A percentile compares a stretch with the other conserved stretches of the same genome.
These are phyloP conservation scores for Agriotes lineatus DNA, from an alignment of 2,888 invertebrate genomes.

Conservation along the genomic window DNA sequence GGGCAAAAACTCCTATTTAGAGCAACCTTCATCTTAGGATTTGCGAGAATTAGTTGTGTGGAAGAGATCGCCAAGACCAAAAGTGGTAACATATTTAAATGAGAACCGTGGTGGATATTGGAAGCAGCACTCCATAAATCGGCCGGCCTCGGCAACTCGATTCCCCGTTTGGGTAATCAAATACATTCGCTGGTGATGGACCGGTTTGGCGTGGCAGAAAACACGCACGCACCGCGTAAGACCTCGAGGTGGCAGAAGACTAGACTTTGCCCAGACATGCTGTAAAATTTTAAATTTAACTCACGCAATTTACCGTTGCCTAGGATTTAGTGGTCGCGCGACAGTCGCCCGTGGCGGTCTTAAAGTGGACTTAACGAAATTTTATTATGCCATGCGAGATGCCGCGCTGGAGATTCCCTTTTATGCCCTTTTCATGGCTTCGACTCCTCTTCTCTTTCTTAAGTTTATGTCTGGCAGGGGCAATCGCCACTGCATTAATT, in stretches of 20 bases:
- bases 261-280: conserved; percentile 51
- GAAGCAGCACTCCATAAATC: conserved; percentile 22
- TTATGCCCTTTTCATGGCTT: no score
- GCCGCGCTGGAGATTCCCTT: neutral
- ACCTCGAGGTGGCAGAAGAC: conserved; percentile 35
- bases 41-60: no score
- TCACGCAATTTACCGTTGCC: conserved; percentile 43
- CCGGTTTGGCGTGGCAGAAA: conserved; percentile 30
- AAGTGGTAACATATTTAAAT: no score
- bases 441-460: no score
- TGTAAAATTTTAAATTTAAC: conserved; percentile 47
- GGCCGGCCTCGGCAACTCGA: conserved; percentile 41
- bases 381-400: neutral
- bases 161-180: conserved; percentile 45
- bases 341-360: conserved; percentile 4
- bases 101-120: conserved; percentile 1
- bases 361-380: conserved; percentile 8
- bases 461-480: no score
- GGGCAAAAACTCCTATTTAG: no score
- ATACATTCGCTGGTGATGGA: conserved; percentile 25
- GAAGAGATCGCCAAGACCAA: no score
- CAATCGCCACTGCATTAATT: no score
- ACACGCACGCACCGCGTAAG: conserved; percentile 26
- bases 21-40: no score
- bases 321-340: conserved; percentile 19